These are phyloP conservation scores for Maniola jurtina DNA, from an alignment of 1,140 invertebrate species.

Conservation along the genomic window DNA sequence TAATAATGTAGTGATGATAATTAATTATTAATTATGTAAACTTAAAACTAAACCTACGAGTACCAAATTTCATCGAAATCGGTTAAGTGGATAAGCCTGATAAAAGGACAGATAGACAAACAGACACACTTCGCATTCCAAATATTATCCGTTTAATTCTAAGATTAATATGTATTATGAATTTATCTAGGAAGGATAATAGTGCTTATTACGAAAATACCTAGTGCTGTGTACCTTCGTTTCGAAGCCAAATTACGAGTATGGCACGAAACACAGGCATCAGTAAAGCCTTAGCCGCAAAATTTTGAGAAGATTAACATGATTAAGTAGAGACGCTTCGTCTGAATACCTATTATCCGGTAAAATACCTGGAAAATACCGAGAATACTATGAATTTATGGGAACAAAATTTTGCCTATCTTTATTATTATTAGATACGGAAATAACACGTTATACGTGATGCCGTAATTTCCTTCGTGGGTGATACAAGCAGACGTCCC, in stretches of 20 bases:
- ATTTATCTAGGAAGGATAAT: too few relatives aligned
- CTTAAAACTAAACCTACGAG: too few relatives aligned
- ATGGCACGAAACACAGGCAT: not conserved
- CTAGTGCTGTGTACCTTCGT: too few relatives aligned
- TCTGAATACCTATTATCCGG: not conserved
- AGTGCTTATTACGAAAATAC: too few relatives aligned
- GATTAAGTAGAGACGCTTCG: not conserved
- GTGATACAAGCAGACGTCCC: conserved; percentile 25
- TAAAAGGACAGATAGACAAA: too few relatives aligned
- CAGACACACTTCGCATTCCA: too few relatives aligned
- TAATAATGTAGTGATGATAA: too few relatives aligned
- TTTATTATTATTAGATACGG: conserved; percentile 26
- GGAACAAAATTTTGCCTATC: conserved; percentile 17
- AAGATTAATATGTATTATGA: too few relatives aligned
- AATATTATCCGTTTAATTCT: too few relatives aligned
- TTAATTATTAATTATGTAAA: too few relatives aligned
- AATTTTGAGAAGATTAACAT: not conserved
- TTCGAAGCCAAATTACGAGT: not conserved
- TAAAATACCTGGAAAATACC: conserved; percentile 3
- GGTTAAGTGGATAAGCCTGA: too few relatives aligned
- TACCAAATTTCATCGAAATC: too few relatives aligned
- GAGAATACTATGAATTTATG: not conserved
- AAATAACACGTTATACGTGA: conserved; percentile 31
- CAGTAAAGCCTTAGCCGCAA: not conserved
- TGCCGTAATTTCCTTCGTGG: conserved; percentile 24